A percentile compares a stretch with the other conserved stretches of the same genome.
These are phyloP conservation scores for Choristoneura rosaceana DNA, from an alignment of 2,888 invertebrate species.

Conservation along the genomic window DNA sequence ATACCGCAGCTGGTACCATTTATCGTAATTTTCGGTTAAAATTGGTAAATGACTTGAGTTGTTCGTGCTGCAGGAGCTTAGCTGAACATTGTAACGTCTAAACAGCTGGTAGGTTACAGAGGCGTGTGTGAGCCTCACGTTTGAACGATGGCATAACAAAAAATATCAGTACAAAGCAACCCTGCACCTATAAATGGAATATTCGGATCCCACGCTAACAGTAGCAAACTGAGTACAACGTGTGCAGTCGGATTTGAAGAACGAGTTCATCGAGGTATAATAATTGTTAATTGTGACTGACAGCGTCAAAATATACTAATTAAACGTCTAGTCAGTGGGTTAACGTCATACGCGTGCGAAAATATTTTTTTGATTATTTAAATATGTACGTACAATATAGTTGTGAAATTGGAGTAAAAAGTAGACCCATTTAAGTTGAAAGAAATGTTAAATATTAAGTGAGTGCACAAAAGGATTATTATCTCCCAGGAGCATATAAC, in stretches of 20 bases:
- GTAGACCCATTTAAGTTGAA: not conserved
- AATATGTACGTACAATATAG: not conserved
- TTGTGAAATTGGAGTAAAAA: conserved; percentile 1
- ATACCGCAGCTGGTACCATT: conserved; percentile 58
- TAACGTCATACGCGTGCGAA: conserved; percentile 6
- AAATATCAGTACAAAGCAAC: conserved; percentile 73
- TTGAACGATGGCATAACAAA: conserved; percentile 76
- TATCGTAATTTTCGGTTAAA: conserved; percentile 69
- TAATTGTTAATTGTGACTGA: conserved; percentile 42
- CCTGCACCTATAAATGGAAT: conserved; percentile 79
- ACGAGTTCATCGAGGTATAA: conserved; percentile 53
- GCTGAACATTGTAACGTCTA: conserved; percentile 63
- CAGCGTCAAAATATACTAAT: conserved; percentile 18
- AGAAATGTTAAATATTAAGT: not conserved
- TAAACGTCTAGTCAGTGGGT: not conserved
- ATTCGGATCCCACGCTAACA: conserved; percentile 73
- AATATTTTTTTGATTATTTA: conserved; percentile 9
- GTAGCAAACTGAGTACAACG: conserved; percentile 66
- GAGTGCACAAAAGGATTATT: conserved; percentile 11
- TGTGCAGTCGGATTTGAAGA: conserved; percentile 63
- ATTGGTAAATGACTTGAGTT: conserved; percentile 66
- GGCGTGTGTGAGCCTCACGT: conserved; percentile 75
- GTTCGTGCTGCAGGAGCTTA: conserved; percentile 63
- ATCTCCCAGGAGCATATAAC: not conserved
- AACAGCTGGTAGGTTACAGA: conserved; percentile 62